Evolutionary conservation across 1,140 invertebrate genomes (phyloP), one percentile per base, ranked within the genome.

Genomic region (Philopotamus ludificatus): DNA sequence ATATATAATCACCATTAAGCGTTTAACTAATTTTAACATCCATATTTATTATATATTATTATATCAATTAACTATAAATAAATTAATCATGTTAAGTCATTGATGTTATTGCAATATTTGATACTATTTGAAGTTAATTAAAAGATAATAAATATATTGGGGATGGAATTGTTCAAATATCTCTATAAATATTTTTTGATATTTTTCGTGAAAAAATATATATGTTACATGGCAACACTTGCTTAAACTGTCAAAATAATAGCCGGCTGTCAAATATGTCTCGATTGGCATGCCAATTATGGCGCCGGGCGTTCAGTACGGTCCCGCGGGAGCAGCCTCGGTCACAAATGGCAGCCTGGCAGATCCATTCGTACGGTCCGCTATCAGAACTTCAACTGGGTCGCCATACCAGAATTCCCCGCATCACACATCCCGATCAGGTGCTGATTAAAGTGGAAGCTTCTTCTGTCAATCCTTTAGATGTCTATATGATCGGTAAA

Each of bases 391-490:
- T 93, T 57, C 84, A 87, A 71, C 73, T 87, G 10, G 82, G 83
- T 7, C 73, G 80, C 0, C 81, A 77, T 28, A 77, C 83, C 1
- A 83, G 86, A 70, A 79, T 89, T 34, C 92, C 93, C 1, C 71
- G 86, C 10, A 85, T 95, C 20, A 77, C 77, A 21, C 82, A 78
- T 44, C 87, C 93, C 0, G 80, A 84, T 66, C 88, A 96, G 65
- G 79, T 97, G 18, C 76, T 97, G 2, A 83, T 98, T 9, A 82
- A 89, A 75, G 86, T 98, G 23, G 79, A 87, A 71, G 88, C 93
- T 18, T 83, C 93, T 1, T 92, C 93, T 49, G 82, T 99, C 0
- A 98, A 98, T 82, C 93, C 94, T 0, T 89, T 98, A 65, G 96
- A 99, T 79, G 76, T 93, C 9, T 82, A 84, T 47, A 95, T 97